Percentiles rank a stretch among this genome's conserved stretches.
Conservation (phyloP, 2,797 vertebrate species). For the Scyliorhinus canicula region DNA sequence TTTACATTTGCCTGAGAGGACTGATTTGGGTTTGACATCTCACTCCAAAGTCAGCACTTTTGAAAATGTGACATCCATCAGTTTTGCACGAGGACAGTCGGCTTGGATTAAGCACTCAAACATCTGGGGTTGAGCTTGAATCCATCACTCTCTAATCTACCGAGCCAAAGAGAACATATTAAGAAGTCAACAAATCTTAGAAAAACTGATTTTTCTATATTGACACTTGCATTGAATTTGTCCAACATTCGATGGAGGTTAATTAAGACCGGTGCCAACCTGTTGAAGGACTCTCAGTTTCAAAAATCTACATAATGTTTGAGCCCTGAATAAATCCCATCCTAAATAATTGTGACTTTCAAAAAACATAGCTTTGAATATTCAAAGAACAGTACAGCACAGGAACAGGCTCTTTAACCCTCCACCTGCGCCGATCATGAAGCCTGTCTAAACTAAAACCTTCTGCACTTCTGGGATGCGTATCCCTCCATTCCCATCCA, state of each 20-base stretch:
- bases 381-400: too few species aligned
- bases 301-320: neutral
- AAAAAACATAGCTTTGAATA: neutral
- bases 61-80: too few species aligned
- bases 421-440: too few species aligned
- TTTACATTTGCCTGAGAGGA: neutral
- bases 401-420: too few species aligned
- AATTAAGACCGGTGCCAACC: neutral
- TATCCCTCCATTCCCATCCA: too few species aligned
- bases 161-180: neutral
- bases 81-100: neutral
- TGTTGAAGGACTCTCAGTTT: neutral
- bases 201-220: neutral
- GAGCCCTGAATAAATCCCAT: neutral
- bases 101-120: neutral
- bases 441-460: too few species aligned
- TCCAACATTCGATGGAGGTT: neutral
- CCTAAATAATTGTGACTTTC: neutral
- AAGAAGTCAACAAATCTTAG: neutral
- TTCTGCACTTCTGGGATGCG: too few species aligned
- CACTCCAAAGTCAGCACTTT: neutral
- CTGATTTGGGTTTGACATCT: neutral
- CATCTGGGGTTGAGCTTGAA: neutral
- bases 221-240: neutral
- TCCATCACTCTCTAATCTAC: neutral